Percentiles rank a stretch among this genome's conserved stretches.
Evolutionary conservation across 2,888 invertebrate species (phyloP).

Genomic region (Lissocephala sabroskyi): DNA sequence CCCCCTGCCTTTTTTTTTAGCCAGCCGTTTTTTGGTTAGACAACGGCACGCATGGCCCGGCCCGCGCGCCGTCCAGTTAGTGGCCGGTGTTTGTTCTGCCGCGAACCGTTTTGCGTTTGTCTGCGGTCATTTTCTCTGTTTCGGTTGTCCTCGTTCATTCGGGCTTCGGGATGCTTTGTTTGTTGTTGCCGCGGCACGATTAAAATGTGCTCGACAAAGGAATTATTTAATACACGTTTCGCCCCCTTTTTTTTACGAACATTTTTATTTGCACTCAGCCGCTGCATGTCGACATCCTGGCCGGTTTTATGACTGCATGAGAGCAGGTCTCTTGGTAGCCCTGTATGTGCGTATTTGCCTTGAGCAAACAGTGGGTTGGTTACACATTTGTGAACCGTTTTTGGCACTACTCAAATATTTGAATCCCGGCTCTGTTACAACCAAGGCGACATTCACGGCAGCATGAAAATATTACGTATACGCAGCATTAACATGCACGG

Average conservation of each 20-base stretch:
- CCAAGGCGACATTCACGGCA: background rate
- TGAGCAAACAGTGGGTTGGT: conserved; percentile 60
- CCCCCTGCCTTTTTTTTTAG: conserved; percentile 2
- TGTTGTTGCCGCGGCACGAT: conserved; percentile 54
- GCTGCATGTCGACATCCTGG: conserved; percentile 22
- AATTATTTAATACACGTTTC: conserved; percentile 63
- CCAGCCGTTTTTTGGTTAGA: conserved; percentile 18
- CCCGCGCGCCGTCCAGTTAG: background rate
- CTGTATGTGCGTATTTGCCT: conserved; percentile 29
- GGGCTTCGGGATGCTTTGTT: conserved; percentile 28
- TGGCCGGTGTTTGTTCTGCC: conserved; percentile 16
- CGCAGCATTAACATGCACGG: conserved; percentile 53
- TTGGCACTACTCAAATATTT: conserved; percentile 54
- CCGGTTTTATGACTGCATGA: background rate
- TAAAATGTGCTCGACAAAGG: conserved; percentile 64
- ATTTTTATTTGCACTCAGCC: conserved; percentile 49
- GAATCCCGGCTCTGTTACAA: conserved; percentile 37
- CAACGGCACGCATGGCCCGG: too few relatives aligned
- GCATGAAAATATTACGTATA: conserved; percentile 55
- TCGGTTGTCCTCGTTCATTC: background rate
- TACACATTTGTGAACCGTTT: conserved; percentile 54
- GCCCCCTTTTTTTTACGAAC: conserved; percentile 58
- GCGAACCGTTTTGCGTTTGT: conserved; percentile 27
- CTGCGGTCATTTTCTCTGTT: conserved; percentile 16
- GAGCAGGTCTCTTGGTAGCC: background rate